Conservation (phyloP, 2,113 vertebrate species). For the Etheostoma cragini region DNA sequence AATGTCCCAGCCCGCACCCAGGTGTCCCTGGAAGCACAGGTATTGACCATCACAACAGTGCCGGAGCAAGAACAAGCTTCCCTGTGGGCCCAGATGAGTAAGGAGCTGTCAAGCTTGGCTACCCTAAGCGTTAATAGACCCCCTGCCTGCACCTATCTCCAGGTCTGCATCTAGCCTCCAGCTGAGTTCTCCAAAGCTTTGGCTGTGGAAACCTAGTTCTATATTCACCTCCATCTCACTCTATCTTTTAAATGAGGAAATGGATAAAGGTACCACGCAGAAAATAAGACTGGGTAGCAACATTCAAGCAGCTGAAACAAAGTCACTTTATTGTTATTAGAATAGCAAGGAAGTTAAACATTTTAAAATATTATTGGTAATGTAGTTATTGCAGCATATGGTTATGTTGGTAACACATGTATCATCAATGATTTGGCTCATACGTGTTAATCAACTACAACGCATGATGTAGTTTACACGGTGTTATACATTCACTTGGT, state of each 20-base stretch:
- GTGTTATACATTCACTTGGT: no score
- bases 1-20: conserved; percentile 63
- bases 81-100: conserved; percentile 79
- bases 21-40: conserved; percentile 72
- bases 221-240: conserved; percentile 47
- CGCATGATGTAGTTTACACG: no score
- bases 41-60: conserved; percentile 77
- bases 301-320: not conserved
- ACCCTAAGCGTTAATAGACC: conserved; percentile 79
- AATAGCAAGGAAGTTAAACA: not conserved
- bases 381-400: not conserved
- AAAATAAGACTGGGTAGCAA: not conserved
- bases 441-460: no score
- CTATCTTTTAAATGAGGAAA: conserved; percentile 13
- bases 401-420: no score
- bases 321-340: not conserved
- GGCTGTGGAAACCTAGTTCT: conserved; percentile 32
- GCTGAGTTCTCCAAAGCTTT: conserved; percentile 65
- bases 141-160: conserved; percentile 74
- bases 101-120: conserved; percentile 76
- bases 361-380: not conserved
- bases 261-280: conserved; percentile 1
- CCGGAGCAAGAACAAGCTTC: conserved; percentile 70
- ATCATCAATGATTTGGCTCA: no score
- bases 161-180: conserved; percentile 67